Base-by-base conservation (phyloP, 2,113 vertebrate species). In the Thryonomys swinderianus region DNA sequence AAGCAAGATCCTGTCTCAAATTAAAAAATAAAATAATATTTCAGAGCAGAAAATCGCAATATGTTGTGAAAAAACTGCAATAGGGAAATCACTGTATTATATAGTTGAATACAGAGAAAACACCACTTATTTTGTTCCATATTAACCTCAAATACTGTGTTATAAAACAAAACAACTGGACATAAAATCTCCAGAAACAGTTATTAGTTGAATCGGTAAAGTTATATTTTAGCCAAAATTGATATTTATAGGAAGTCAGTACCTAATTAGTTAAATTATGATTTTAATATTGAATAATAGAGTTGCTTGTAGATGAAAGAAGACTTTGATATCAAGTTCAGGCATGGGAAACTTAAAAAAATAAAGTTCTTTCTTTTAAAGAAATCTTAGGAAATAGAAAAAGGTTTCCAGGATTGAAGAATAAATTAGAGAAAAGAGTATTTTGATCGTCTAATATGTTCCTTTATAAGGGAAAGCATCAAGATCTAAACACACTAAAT, bases 141-240 rank as follows among this genome's bases (percentile, higher is more conserved):
- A 86, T 67, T 62, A 53, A 32, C 71, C 4, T 18, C 32, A 61
- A 71, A 76, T 48, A 85, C 7, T 57, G 13, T 48, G 8, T 78
- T 85, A 61, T 85, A 16, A 91, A 74, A n/a, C 21, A 67, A 32
- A 96, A 55, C 10, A 78, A 7, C 8, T 73, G 23, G 10, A 34
- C 13, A 76, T 20, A 25, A 25, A 48, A 21, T 74, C 1, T 82
- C 1, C 1, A 73, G 51, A 91, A 62, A 32, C 45, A 69, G 23
- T 40, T 62, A 81, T 6, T 37, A 67, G 13, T 73, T 86, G 2
- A 81, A 57, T 40, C 48, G 74, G 11, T 17, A 45, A 25, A 79
- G 85, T 55, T 17, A 48, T 81, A 71, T 93, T 85, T 83, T 74
- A 64, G 14, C 13, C 18, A 85, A 93, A 85, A 93, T 74, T 25